Evolutionary conservation across 1,140 invertebrate species (phyloP).

Genomic region (Eueides isabella): DNA sequence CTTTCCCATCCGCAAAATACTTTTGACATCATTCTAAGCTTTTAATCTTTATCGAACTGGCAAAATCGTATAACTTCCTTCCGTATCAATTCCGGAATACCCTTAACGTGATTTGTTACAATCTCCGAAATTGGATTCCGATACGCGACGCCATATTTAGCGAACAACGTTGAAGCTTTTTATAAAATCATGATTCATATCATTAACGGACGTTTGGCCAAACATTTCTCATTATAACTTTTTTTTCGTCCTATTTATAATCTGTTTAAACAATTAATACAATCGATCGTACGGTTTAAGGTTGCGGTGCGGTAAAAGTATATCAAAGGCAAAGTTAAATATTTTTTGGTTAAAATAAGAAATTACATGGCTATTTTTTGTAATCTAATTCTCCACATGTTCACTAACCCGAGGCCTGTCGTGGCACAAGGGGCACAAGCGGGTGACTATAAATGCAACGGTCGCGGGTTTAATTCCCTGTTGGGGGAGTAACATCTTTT

Average conservation of each 20-base stretch:
- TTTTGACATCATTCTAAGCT: background rate
- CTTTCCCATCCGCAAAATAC: background rate
- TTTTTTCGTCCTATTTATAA: conserved; percentile 38
- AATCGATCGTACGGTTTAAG: background rate
- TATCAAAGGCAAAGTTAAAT: too few relatives aligned
- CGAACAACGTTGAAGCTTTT: conserved; percentile 18
- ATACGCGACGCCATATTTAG: conserved; percentile 31
- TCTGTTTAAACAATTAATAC: conserved; percentile 21
- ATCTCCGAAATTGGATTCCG: conserved; percentile 31
- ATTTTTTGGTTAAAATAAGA: too few relatives aligned
- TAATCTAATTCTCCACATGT: too few relatives aligned
- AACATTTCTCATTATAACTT: conserved; percentile 36
- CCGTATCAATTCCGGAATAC: conserved; percentile 20
- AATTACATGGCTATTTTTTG: too few relatives aligned
- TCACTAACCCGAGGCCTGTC: too few relatives aligned
- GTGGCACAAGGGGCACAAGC: too few relatives aligned
- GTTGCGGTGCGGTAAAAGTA: background rate
- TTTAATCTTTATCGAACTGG: background rate
- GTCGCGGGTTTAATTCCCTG: too few relatives aligned
- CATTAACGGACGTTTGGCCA: conserved; percentile 12
- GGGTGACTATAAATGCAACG: too few relatives aligned
- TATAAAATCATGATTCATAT: conserved; percentile 35
- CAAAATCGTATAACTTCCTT: conserved; percentile 18
- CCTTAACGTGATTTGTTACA: conserved; percentile 32
- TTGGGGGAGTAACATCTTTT: too few relatives aligned